phyloP scores from a whole-genome alignment of 2,113 vertebrate genomes.

The Rhea pennata region DNA sequence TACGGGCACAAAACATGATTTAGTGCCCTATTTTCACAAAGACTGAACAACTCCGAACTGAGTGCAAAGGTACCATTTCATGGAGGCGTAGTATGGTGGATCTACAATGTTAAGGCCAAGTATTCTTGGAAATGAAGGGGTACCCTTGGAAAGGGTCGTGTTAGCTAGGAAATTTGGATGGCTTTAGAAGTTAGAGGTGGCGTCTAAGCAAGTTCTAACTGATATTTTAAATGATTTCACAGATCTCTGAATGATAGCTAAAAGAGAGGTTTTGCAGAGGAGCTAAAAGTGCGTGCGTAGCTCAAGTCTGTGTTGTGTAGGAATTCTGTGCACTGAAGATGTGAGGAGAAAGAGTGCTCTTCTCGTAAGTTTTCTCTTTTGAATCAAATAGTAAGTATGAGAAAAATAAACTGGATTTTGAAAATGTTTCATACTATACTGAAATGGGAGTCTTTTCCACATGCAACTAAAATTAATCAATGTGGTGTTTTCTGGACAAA shows the following conservation, averaged over 20 bases:
- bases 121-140: not conserved
- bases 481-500: not conserved
- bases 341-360: not conserved
- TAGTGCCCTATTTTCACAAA: not conserved
- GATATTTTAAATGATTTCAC: not conserved
- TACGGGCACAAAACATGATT: not conserved
- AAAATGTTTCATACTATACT: not conserved
- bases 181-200: not conserved
- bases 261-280: not conserved
- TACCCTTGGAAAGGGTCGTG: not conserved
- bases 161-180: not conserved
- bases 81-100: not conserved
- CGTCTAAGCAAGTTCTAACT: not conserved
- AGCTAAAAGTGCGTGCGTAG: not conserved
- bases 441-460: not conserved
- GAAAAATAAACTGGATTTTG: not conserved
- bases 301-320: not conserved
- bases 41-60: not conserved
- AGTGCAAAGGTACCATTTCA: not conserved
- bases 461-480: not conserved
- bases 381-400: not conserved
- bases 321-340: not conserved
- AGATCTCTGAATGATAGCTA: not conserved
- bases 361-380: not conserved
- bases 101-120: not conserved